Base-by-base conservation (phyloP, 1,140 invertebrate species). In the Stegodyphus dumicola region DNA sequence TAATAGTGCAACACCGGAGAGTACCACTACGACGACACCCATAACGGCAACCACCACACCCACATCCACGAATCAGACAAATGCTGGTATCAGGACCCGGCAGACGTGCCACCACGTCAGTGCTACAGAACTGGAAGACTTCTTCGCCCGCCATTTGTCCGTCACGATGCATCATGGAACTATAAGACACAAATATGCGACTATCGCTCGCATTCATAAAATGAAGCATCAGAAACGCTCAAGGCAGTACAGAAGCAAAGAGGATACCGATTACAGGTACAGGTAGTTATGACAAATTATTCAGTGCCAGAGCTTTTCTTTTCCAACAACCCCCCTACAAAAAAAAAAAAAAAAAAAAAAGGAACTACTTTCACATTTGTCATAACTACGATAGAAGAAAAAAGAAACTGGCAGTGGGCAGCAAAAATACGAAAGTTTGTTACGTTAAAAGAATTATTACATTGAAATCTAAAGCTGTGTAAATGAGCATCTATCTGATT, bases 61-160 rank as follows among this genome's bases (percentile, higher is more conserved):
- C 9, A 79, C 74, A 54, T 74, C 79, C 49, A 33, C 79, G 2
- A 70, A 73, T 67, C 66, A 80, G 9, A 80, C 66, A 0, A 71
- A 52, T 5, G 48, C 79, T 18, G 48, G 52, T 33, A 15, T 15
- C n/a, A 73, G 60, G n/a, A 4, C 69, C 0, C 70, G 79, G 7
- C 11, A 11, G 1, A 51, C 76, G 52, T 7, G 56, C 13, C 81
- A 77, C 49, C 81, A 76, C 6, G 83, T 73, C 48, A 77, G 75
- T 48, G 96, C 96, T 17, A 95, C 95, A 6, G 96, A 97, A 91
- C 92, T 97, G 56, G 95, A 97, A 91, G 95, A 97, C 91, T 92
- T 97, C 81, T 97, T 97, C 93, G 94, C 96, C 90, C 92, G 95
- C 54, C 95, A 96, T 90, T 93, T 94, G 88, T 93, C 94, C 88